phyloP scores from a whole-genome alignment of 2,113 vertebrate genomes.

The Otus sunia region DNA sequence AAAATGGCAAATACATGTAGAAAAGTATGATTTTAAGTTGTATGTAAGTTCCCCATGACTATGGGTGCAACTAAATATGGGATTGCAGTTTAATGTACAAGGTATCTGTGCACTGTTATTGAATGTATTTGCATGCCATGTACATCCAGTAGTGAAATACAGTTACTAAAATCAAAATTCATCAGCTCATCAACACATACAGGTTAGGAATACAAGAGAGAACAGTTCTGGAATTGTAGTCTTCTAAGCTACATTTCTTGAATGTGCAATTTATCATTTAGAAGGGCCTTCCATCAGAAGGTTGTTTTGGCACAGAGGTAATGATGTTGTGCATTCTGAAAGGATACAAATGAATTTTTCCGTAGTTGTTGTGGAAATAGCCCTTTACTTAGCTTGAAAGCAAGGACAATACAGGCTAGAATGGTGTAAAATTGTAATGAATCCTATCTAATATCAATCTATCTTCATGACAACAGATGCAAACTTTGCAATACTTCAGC shows the following conservation, averaged over 20 bases:
- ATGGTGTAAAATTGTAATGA: neutral
- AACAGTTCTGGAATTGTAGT: neutral
- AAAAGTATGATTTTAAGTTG: neutral
- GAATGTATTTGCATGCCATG: neutral
- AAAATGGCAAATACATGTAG: neutral
- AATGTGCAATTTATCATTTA: neutral
- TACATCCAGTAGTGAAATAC: neutral
- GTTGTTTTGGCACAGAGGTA: conserved; percentile 21
- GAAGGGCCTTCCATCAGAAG: conserved; percentile 13
- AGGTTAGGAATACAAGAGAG: neutral
- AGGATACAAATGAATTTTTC: conserved; percentile 7
- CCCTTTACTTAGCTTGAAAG: conserved; percentile 10
- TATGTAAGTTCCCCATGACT: neutral
- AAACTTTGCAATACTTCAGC: neutral
- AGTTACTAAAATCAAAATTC: neutral
- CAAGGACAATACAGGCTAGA: neutral
- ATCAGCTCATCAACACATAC: neutral
- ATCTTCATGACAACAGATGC: conserved; percentile 22
- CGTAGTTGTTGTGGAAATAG: conserved; percentile 6
- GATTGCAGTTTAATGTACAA: neutral
- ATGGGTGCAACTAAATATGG: neutral
- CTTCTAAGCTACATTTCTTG: neutral
- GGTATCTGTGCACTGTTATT: neutral
- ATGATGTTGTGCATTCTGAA: conserved; percentile 12
- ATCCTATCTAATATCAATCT: neutral